Evolutionary conservation across 37 sponge, comb jelly and placozoan species (phyloP).

Genomic region (Cliona cf. orientalis): DNA sequence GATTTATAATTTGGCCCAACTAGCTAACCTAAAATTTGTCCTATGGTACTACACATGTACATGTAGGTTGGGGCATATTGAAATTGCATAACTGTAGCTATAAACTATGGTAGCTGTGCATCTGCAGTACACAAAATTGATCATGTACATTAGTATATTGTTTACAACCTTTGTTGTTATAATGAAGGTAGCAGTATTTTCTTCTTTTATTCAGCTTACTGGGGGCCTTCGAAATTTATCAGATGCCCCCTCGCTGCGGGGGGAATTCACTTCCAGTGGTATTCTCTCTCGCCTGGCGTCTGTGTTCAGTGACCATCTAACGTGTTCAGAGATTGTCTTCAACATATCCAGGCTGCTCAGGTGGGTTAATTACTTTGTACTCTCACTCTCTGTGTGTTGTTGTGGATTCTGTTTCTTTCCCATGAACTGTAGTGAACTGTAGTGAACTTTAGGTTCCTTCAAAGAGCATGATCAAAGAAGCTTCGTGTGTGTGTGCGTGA

Average conservation of each 20-base stretch:
- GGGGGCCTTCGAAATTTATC: slow-evolving; percentile 61
- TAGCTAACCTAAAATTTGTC: no score
- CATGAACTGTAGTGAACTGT: no score
- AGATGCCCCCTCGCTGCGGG: slow-evolving; percentile 25
- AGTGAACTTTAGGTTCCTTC: no score
- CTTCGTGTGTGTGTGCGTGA: neutral
- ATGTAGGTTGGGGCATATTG: neutral
- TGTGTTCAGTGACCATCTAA: slow-evolving; percentile 25
- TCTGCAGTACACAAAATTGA: no score
- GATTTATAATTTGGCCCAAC: no score
- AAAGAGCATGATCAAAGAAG: no score
- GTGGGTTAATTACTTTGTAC: slow-evolving; percentile 12
- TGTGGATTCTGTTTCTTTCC: neutral
- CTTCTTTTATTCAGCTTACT: slow-evolving; percentile 39
- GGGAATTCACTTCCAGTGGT: slow-evolving; percentile 21
- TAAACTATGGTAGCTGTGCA: no score
- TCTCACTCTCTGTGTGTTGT: neutral
- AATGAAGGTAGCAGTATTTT: no score
- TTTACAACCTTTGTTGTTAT: no score
- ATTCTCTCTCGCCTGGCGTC: slow-evolving; percentile 41
- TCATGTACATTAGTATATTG: no score
- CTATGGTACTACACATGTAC: neutral
- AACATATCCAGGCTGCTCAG: slow-evolving; percentile 72
- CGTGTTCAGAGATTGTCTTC: slow-evolving; percentile 61
- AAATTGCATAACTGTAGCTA: neutral